A percentile compares a stretch with the other conserved stretches of the same genome.
phyloP scores from a whole-genome alignment of 2,797 vertebrate species.

The Clarias platycephalus region DNA sequence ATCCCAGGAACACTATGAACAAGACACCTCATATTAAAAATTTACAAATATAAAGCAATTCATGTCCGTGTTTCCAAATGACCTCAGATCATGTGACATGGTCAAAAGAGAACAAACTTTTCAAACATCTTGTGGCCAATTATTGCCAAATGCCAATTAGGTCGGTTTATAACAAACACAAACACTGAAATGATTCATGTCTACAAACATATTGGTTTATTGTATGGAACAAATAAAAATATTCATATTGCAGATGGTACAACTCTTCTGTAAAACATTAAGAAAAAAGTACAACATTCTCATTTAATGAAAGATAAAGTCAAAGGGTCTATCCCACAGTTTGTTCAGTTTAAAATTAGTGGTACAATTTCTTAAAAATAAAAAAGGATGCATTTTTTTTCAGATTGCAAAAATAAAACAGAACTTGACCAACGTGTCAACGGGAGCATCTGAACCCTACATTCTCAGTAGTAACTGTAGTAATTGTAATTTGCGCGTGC shows the following conservation, averaged over 20 bases:
- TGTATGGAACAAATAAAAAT: neutral
- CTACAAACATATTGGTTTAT: conserved; percentile 18
- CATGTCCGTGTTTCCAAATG: neutral
- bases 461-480: neutral
- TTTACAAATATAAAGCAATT: neutral
- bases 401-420: neutral
- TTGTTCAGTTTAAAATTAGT: neutral
- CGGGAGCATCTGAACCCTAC: neutral
- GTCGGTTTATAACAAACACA: conserved; percentile 1
- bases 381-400: neutral
- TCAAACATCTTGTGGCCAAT: neutral
- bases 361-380: neutral
- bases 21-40: neutral
- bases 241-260: neutral
- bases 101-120: neutral
- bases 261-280: neutral
- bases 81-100: neutral
- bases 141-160: neutral
- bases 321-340: neutral
- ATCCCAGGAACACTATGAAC: neutral
- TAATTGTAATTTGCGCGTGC: neutral
- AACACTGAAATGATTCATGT: neutral
- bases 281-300: neutral
- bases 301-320: neutral
- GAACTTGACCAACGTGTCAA: neutral